phyloP scores from a whole-genome alignment of 2,797 vertebrate genomes.

The Coluber constrictor region DNA sequence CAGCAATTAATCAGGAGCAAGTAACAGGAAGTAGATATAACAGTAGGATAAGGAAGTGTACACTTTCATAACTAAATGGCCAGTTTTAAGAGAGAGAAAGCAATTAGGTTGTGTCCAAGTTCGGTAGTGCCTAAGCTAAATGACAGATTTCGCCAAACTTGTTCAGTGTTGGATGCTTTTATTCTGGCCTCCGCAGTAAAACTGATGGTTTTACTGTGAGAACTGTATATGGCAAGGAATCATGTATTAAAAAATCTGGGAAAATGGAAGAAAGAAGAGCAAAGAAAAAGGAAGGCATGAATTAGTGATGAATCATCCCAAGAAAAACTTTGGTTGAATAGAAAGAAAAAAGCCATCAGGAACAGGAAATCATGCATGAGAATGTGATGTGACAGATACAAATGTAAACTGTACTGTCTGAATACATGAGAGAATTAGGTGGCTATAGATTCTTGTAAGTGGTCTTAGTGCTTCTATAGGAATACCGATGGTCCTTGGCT shows the following conservation, averaged over 20 bases:
- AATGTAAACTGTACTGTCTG: slow-evolving; percentile 35
- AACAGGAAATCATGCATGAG: slow-evolving; percentile 26
- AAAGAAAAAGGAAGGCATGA: slow-evolving; percentile 36
- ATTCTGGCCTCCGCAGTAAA: neutral
- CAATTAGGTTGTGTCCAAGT: neutral
- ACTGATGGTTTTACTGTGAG: slow-evolving; percentile 15
- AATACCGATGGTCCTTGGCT: too few relatives aligned
- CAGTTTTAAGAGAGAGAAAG: neutral
- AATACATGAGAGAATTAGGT: slow-evolving; percentile 13
- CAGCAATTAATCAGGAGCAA: neutral
- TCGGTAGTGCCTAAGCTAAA: neutral
- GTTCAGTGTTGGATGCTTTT: neutral
- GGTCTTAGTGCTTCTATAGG: neutral
- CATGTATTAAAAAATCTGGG: neutral
- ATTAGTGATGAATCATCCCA: slow-evolving; percentile 16
- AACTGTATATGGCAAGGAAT: neutral
- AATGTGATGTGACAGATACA: slow-evolving; percentile 57
- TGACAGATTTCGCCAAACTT: neutral
- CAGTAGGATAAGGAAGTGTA: neutral
- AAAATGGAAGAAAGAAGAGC: slow-evolving; percentile 11
- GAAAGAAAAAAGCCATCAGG: slow-evolving; percentile 38
- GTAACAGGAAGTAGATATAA: neutral
- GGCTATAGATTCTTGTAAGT: neutral
- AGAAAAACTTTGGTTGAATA: slow-evolving; percentile 30
- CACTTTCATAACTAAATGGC: neutral